These are phyloP conservation scores for Andricus quercusramuli DNA, from an alignment of 2,888 invertebrate genomes.

Conservation along the genomic window DNA sequence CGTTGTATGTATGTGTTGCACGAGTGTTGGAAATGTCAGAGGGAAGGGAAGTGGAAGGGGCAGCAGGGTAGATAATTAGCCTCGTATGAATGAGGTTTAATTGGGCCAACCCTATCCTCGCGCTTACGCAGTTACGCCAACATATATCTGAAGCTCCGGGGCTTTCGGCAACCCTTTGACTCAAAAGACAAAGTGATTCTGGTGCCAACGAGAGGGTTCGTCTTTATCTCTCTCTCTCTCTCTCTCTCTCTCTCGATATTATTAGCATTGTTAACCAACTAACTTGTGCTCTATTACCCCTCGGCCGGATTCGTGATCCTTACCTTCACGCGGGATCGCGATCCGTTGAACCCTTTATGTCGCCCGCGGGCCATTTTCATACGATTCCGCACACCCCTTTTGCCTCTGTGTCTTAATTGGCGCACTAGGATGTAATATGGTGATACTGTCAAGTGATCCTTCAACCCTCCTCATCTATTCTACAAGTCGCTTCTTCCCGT, in stretches of 20 bases:
- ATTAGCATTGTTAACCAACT: conserved; percentile 78
- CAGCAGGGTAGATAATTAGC: conserved; percentile 70
- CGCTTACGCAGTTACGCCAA: conserved; percentile 50
- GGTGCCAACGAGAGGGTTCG: conserved; percentile 59
- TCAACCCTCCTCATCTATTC: conserved; percentile 53
- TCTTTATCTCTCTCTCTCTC: conserved; percentile 52
- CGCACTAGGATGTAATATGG: conserved; percentile 57
- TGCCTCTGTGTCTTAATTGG: conserved; percentile 37
- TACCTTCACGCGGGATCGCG: conserved; percentile 62
- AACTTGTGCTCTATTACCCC: conserved; percentile 67
- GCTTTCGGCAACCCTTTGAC: conserved; percentile 67
- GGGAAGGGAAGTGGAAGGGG: too few relatives aligned
- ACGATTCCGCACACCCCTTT: conserved; percentile 52
- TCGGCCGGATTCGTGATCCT: conserved; percentile 65
- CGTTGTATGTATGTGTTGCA: neutral
- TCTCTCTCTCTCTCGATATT: conserved; percentile 67
- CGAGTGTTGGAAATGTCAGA: conserved; percentile 46
- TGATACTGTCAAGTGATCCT: conserved; percentile 68
- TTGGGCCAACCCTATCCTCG: conserved; percentile 68
- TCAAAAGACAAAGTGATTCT: conserved; percentile 66
- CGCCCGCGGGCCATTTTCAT: conserved; percentile 63
- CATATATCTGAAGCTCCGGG: conserved; percentile 64
- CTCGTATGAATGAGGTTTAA: conserved; percentile 74
- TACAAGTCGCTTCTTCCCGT: neutral
- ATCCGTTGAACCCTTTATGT: conserved; percentile 62